Percentiles rank a stretch among this genome's conserved stretches.
phyloP scores from a whole-genome alignment of 1,140 invertebrate species.

The Linepithema humile region DNA sequence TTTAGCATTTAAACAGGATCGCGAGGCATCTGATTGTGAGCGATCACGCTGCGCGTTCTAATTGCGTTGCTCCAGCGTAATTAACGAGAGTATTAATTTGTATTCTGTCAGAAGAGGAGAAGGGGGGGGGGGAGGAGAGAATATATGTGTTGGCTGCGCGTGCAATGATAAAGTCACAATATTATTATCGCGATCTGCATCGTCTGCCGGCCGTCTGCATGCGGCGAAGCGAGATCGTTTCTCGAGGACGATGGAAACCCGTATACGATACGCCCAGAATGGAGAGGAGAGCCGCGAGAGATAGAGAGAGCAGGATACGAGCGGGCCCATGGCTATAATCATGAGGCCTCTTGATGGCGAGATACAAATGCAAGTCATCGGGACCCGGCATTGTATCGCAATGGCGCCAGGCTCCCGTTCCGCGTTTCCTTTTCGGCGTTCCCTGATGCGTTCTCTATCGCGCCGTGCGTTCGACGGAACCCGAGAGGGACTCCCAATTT shows the following conservation, averaged over 20 bases:
- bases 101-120: constrained; percentile 9
- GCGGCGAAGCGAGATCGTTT: constrained; percentile 50
- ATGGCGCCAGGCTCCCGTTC: constrained; percentile 84
- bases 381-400: constrained; percentile 79
- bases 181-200: constrained; percentile 57
- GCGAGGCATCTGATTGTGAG: background rate
- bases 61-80: background rate
- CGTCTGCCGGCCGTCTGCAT: constrained; percentile 49
- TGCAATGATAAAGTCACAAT: constrained; percentile 55
- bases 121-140: constrained; percentile 45
- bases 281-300: constrained; percentile 13
- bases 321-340: constrained; percentile 78
- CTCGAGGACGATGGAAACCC: constrained; percentile 62
- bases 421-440: constrained; percentile 66
- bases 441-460: constrained; percentile 62
- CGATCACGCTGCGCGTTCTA: background rate
- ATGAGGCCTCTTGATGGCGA: constrained; percentile 73
- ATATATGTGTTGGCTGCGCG: constrained; percentile 38
- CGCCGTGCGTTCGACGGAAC: constrained; percentile 14
- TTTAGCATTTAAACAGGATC: background rate
- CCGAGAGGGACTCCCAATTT: constrained; percentile 46
- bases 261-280: constrained; percentile 6
- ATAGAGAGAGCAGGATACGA: constrained; percentile 56
- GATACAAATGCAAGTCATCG: constrained; percentile 83
- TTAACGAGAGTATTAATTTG: constrained; percentile 32